phyloP scores from a whole-genome alignment of 2,797 vertebrate genomes.

The Cyclura pinguis region DNA sequence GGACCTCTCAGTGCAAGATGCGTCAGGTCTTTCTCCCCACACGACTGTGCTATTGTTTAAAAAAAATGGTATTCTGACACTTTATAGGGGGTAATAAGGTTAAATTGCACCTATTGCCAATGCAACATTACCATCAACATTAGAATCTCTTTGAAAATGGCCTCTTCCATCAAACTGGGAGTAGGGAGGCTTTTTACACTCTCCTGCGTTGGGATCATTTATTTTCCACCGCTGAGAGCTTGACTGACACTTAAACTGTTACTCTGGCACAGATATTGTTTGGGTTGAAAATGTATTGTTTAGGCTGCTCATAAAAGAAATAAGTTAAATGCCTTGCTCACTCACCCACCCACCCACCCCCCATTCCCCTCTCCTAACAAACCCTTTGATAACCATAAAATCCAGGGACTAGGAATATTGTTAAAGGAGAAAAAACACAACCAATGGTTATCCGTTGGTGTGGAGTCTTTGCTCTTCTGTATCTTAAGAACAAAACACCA shows the following conservation, averaged over 20 bases:
- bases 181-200: constrained; percentile 32
- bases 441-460: constrained; percentile 70
- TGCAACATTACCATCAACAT: neutral
- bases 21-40: neutral
- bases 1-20: neutral
- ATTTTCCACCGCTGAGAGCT: constrained; percentile 66
- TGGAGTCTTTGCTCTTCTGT: constrained; percentile 58
- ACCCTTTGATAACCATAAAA: constrained; percentile 71
- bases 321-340: constrained; percentile 70
- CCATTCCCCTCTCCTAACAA: constrained; percentile 22
- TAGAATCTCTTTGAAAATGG: constrained; percentile 34
- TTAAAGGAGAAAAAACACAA: constrained; percentile 65
- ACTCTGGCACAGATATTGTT: constrained; percentile 67
- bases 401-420: constrained; percentile 72
- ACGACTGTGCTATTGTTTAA: accelerated
- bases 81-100: constrained; percentile 39
- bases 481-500: constrained; percentile 58
- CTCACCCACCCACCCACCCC: constrained; percentile 16
- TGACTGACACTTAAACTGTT: constrained; percentile 64
- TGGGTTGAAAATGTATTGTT: constrained; percentile 76
- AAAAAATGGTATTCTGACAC: constrained; percentile 58
- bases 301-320: constrained; percentile 78
- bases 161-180: constrained; percentile 32
- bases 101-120: constrained; percentile 23
- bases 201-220: constrained; percentile 53